phyloP scores from a whole-genome alignment of 2,888 invertebrate species.

The Pseudolycoriella hygida region DNA sequence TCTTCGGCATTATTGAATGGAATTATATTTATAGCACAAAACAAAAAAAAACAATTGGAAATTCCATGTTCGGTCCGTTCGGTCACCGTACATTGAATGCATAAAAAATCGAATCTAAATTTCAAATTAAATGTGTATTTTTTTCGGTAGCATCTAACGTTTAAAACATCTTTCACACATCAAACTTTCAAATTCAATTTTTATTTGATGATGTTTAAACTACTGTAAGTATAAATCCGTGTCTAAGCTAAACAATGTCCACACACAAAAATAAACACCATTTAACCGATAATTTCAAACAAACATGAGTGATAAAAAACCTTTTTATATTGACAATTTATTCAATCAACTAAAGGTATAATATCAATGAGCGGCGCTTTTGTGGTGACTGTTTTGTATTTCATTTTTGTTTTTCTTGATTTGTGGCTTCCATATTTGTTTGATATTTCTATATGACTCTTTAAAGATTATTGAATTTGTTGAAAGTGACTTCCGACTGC shows the following conservation, averaged over 20 bases:
- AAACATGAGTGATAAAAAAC: not conserved
- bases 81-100: no score
- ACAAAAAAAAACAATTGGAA: no score
- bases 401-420: not conserved
- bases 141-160: not conserved
- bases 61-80: no score
- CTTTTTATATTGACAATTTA: not conserved
- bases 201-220: not conserved
- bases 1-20: no score
- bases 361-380: constrained; percentile 5
- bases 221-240: constrained; percentile 7
- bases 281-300: not conserved
- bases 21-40: no score
- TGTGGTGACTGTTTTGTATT: not conserved
- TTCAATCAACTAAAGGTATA: not conserved
- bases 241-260: constrained; percentile 4
- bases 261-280: constrained; percentile 3
- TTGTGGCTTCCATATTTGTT: no score
- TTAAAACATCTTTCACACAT: not conserved
- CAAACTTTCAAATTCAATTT: not conserved
- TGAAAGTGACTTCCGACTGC: no score
- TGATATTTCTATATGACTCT: no score
- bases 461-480: no score
- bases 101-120: no score
- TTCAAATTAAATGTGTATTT: no score